These are phyloP conservation scores for Papilio machaon DNA, from an alignment of 1,140 invertebrate genomes.

Conservation along the genomic window DNA sequence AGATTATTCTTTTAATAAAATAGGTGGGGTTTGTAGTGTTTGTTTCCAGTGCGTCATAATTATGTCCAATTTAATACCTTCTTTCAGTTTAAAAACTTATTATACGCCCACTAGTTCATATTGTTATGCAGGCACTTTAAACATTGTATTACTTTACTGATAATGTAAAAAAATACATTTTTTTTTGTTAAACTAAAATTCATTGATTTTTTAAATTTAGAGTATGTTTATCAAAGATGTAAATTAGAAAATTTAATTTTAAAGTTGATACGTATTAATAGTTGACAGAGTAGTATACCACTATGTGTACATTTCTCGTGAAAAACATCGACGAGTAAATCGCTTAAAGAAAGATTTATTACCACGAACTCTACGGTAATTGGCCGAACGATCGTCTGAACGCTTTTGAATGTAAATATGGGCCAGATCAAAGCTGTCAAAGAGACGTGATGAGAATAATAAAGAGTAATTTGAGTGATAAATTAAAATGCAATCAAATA, in stretches of 20 bases:
- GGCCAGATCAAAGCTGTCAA: constrained; percentile 27
- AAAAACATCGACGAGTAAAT: constrained; percentile 40
- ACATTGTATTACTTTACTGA: not conserved
- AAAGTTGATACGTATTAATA: not conserved
- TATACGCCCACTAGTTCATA: constrained; percentile 27
- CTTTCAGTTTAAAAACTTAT: constrained; percentile 37
- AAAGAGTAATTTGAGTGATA: constrained; percentile 33
- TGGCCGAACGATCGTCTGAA: constrained; percentile 44
- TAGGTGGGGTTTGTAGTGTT: constrained; percentile 27
- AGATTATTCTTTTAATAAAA: not conserved
- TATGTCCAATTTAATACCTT: constrained; percentile 36
- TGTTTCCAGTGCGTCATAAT: constrained; percentile 37
- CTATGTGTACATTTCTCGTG: not conserved
- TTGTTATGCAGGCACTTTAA: not conserved
- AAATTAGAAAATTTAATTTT: not conserved
- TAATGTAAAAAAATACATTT: not conserved
- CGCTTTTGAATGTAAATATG: constrained; percentile 40
- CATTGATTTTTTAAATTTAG: not conserved
- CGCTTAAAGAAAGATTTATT: constrained; percentile 51
- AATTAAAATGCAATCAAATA: constrained; percentile 28
- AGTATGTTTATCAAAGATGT: not conserved
- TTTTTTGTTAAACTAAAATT: not conserved
- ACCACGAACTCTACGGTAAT: constrained; percentile 47
- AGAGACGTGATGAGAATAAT: constrained; percentile 31
- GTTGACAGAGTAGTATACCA: not conserved